These are phyloP conservation scores for Orchestes rusci DNA, from an alignment of 2,888 invertebrate species.

Conservation along the genomic window DNA sequence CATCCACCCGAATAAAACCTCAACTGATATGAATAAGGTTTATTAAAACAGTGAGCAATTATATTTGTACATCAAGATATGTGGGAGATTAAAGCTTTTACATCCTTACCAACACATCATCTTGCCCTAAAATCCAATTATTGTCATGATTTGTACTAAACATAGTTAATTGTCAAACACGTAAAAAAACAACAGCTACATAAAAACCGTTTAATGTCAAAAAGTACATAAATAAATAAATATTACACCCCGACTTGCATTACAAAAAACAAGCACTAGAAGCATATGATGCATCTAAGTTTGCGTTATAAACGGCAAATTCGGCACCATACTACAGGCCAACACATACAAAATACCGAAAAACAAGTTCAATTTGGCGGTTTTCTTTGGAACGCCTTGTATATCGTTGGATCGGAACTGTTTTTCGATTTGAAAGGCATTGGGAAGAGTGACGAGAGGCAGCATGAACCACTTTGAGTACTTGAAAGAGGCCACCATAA, in stretches of 20 bases:
- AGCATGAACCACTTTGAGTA: constrained; percentile 84
- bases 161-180: too few relatives aligned
- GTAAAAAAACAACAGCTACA: too few relatives aligned
- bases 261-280: constrained; percentile 26
- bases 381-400: constrained; percentile 76
- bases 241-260: too few relatives aligned
- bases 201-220: too few relatives aligned
- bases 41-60: constrained; percentile 27
- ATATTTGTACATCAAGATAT: constrained; percentile 22
- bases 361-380: constrained; percentile 84
- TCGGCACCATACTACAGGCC: constrained; percentile 65
- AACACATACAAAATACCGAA: constrained; percentile 86
- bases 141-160: too few relatives aligned
- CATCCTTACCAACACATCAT: not conserved
- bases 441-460: constrained; percentile 78
- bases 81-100: constrained; percentile 20
- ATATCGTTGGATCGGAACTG: constrained; percentile 75
- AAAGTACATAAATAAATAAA: too few relatives aligned
- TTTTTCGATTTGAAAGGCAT: constrained; percentile 86
- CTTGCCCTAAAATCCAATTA: too few relatives aligned
- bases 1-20: too few relatives aligned
- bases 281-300: constrained; percentile 35
- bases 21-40: constrained; percentile 17
- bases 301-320: constrained; percentile 52
- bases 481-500: constrained; percentile 77